A percentile compares a stretch with the other conserved stretches of the same genome.
phyloP scores from a whole-genome alignment of 2,797 vertebrate species.

The Pseudocheirus occidentalis region DNA sequence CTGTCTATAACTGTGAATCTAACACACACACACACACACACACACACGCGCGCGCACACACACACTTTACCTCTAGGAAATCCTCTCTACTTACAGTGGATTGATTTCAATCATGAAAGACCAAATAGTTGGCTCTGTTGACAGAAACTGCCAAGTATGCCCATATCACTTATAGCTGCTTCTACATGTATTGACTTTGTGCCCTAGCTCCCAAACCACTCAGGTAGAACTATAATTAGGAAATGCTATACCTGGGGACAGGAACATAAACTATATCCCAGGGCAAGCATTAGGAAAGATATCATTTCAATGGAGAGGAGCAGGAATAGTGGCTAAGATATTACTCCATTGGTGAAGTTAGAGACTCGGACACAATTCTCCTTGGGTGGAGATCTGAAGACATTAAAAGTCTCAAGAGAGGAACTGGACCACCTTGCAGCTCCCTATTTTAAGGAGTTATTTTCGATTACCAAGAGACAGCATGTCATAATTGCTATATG shows the following conservation, averaged over 20 bases:
- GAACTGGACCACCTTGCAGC: no score
- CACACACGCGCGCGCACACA: no score
- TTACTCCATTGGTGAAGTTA: background rate
- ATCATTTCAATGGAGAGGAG: background rate
- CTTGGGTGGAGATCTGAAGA: no score
- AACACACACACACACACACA: no score
- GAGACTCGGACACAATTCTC: background rate
- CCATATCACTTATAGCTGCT: background rate
- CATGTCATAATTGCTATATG: no score
- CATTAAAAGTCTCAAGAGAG: no score
- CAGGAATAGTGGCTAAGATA: background rate
- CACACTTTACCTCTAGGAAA: no score
- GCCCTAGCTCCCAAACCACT: background rate
- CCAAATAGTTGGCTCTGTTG: background rate
- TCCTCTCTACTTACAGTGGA: background rate
- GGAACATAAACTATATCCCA: background rate
- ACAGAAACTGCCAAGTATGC: background rate
- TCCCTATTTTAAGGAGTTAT: no score
- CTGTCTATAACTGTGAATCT: no score
- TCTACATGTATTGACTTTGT: background rate
- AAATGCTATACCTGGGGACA: background rate
- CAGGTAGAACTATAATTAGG: background rate
- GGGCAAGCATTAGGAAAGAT: background rate
- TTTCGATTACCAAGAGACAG: no score
- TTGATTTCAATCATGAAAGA: background rate